Evolutionary conservation across 2,113 vertebrate genomes (phyloP).

Genomic region (Brachyhypopomus gauderio): DNA sequence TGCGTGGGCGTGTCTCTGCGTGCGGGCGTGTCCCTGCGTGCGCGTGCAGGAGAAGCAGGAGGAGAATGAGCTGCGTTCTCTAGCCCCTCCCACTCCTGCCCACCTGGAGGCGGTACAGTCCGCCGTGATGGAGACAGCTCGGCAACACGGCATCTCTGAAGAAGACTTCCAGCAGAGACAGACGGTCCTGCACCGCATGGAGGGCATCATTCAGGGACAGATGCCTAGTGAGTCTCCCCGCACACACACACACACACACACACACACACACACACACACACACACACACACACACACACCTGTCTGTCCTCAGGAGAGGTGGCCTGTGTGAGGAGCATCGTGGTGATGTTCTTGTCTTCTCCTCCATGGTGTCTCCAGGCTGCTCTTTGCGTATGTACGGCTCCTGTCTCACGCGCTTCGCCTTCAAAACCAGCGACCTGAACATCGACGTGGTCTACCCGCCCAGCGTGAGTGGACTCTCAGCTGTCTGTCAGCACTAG

Average conservation of each 20-base stretch:
- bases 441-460: conserved; percentile 95
- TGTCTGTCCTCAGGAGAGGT: too few species aligned
- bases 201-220: conserved; percentile 82
- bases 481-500: too few species aligned
- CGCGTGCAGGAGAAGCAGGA: conserved; percentile 90
- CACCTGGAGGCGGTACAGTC: conserved; percentile 87
- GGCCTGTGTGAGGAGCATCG: too few species aligned
- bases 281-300: too few species aligned
- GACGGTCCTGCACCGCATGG: conserved; percentile 85
- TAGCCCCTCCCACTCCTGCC: conserved; percentile 81
- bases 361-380: conserved; percentile 68
- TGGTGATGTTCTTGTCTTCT: neutral
- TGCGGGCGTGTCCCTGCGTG: too few species aligned
- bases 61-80: conserved; percentile 90
- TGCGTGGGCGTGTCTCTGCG: neutral
- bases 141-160: conserved; percentile 88
- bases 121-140: conserved; percentile 80
- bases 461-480: conserved; percentile 78
- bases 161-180: conserved; percentile 85
- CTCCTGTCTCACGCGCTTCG: conserved; percentile 91
- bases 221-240: conserved; percentile 79
- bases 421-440: conserved; percentile 94
- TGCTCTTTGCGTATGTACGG: conserved; percentile 93
- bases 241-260: neutral
- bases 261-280: neutral